Evolutionary conservation across 2,797 vertebrate genomes (phyloP), one percentile per base, ranked within the genome.

Genomic region (Sebastes cheni): DNA sequence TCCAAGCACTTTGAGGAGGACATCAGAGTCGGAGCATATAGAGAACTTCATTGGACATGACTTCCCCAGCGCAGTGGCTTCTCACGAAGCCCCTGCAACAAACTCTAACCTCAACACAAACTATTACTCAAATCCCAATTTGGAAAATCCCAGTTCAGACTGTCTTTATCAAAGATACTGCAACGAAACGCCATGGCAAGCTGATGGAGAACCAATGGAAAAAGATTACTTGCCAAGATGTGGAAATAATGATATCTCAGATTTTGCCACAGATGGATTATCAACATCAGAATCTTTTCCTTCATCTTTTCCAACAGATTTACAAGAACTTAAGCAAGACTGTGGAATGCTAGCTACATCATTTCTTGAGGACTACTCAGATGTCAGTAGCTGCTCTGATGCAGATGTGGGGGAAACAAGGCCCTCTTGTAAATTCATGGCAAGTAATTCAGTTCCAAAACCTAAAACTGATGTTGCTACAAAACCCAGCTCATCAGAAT

Each of bases 381-480:
- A 96, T 90, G 90, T 96, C 69, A 95, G 93, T 84, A 96, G 91
- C 83, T 95, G 92, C 80, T 95, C 95, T 1, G 93, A 96, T 62
- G 52, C 84, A 62, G 92, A 93, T 68, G 54, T 65, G 23, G 39
- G 73, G 77, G 87, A 90, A 81, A 80, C 85, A 81, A 90, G 88
- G n/a, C 87, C 90, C 11, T 84, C 90, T 59, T 93, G 90, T 81
- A 91, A 92, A 67, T 92, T 93, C 42, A 88, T 87, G 79, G 73
- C 76, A 79, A 69, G 72, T 84, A 83, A 80, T 70, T 82, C 74
- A 16, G 81, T 84, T 79, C 56, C 71, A 39, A 82, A 83, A 68
- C 70, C 71, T 54, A 80, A 89, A 88, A 76, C 42, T 23, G 65
- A 68, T 54, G 69, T 46, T 75, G 30, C 67, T 27, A 55, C 59